phyloP scores from a whole-genome alignment of 2,113 vertebrate species.

The Amphilophus citrinellus region DNA sequence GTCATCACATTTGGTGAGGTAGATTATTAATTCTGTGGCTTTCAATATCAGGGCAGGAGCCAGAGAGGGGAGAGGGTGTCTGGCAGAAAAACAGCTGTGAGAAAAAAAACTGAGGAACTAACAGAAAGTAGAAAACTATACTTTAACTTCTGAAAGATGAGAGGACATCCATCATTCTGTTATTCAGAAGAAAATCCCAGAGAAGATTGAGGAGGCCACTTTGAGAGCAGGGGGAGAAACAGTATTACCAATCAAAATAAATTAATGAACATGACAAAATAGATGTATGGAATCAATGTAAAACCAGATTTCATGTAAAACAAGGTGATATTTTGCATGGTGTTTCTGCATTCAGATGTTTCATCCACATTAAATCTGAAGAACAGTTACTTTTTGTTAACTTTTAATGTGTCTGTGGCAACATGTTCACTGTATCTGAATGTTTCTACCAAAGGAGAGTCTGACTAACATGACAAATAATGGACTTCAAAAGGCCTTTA shows the following conservation, averaged over 20 bases:
- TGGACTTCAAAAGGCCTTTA: not conserved
- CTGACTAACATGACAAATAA: not conserved
- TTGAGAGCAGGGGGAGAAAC: not conserved
- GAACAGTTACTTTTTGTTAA: accelerated
- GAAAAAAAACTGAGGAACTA: not conserved
- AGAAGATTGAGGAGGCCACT: not conserved
- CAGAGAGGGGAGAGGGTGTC: not conserved
- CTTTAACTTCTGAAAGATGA: conserved; percentile 41
- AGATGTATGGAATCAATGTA: not conserved
- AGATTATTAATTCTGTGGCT: conserved; percentile 33
- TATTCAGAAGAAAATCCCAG: not conserved
- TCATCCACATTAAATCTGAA: not conserved
- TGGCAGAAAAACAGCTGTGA: conserved; percentile 40
- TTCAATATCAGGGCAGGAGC: conserved; percentile 15
- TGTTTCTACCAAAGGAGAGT: not conserved
- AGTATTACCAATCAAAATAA: not conserved
- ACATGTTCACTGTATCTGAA: not conserved
- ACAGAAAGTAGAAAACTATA: conserved; percentile 18
- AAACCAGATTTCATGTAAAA: not conserved
- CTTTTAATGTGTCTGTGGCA: not conserved
- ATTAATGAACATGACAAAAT: not conserved
- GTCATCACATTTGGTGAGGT: conserved; percentile 54
- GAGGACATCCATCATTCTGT: not conserved
- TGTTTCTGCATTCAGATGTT: not conserved
- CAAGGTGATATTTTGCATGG: not conserved